Conservation (phyloP, 2,113 vertebrate genomes). For the Muscicapa adusta region DNA sequence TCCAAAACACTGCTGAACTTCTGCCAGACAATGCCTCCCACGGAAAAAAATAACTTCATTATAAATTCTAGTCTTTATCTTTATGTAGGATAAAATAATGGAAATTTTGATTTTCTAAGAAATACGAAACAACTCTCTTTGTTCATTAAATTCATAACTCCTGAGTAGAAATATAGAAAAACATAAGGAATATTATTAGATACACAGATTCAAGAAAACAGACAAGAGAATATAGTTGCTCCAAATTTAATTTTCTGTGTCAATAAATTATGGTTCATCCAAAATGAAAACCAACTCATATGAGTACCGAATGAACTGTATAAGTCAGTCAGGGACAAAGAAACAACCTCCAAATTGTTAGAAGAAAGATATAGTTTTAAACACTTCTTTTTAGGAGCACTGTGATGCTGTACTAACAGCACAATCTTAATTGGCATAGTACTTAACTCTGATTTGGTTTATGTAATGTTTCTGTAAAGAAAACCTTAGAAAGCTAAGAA, state of each 20-base stretch:
- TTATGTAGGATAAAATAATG: not conserved
- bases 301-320: not conserved
- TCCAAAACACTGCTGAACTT: not conserved
- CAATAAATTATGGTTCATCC: not conserved
- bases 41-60: not conserved
- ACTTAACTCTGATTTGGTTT: not conserved
- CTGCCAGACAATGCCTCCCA: not conserved
- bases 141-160: constrained; percentile 9
- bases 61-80: not conserved
- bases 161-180: not conserved
- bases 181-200: not conserved
- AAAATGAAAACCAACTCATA: not conserved
- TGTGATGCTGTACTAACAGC: not conserved
- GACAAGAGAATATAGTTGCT: not conserved
- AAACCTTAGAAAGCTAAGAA: not conserved
- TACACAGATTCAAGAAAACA: not conserved
- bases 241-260: not conserved
- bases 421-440: not conserved
- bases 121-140: not conserved
- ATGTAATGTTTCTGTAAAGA: not conserved
- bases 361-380: not conserved
- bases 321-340: not conserved
- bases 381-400: not conserved
- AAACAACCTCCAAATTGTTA: not conserved
- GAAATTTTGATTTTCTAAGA: not conserved